Conservation (phyloP, 2,888 invertebrate genomes). For the Drosophila anomalata region DNA sequence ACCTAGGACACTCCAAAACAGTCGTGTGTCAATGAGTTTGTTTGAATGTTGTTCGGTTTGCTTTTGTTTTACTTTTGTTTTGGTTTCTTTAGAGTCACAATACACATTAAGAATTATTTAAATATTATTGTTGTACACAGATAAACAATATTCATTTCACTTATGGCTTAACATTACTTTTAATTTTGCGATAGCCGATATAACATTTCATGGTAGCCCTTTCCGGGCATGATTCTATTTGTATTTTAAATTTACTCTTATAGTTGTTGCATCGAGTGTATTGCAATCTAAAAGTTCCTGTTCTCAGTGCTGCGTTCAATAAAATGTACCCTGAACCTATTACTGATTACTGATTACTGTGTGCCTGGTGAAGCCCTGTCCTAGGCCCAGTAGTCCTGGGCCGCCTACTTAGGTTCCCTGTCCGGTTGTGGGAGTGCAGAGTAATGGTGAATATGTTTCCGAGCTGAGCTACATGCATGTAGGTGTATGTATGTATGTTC, state of each 20-base stretch:
- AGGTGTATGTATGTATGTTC: conserved; percentile 30
- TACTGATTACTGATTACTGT: conserved; percentile 6
- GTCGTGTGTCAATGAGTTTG: conserved; percentile 16
- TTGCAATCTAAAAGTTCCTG: conserved; percentile 46
- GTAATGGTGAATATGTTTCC: conserved; percentile 29
- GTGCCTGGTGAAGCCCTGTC: not conserved
- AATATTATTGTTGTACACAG: conserved; percentile 78
- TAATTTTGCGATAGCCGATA: conserved; percentile 26
- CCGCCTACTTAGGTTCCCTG: not conserved
- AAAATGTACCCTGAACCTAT: conserved; percentile 10
- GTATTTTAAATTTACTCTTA: conserved; percentile 5
- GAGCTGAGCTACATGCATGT: conserved; percentile 25
- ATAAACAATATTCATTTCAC: conserved; percentile 73
- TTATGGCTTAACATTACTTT: conserved; percentile 52
- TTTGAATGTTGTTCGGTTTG: conserved; percentile 20
- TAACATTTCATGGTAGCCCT: conserved; percentile 22
- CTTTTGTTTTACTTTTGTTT: conserved; percentile 20
- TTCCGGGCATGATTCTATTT: conserved; percentile 23
- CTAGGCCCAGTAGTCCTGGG: not conserved
- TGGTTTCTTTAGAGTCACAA: conserved; percentile 54
- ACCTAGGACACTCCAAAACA: conserved; percentile 7
- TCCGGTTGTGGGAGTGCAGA: conserved; percentile 31
- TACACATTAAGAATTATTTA: conserved; percentile 74
- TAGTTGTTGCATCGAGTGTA: conserved; percentile 22
- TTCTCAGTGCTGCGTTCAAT: conserved; percentile 62